Evolutionary conservation across 1,140 invertebrate species (phyloP), one percentile per base, ranked within the genome.

Genomic region (Drosophila novamexicana): DNA sequence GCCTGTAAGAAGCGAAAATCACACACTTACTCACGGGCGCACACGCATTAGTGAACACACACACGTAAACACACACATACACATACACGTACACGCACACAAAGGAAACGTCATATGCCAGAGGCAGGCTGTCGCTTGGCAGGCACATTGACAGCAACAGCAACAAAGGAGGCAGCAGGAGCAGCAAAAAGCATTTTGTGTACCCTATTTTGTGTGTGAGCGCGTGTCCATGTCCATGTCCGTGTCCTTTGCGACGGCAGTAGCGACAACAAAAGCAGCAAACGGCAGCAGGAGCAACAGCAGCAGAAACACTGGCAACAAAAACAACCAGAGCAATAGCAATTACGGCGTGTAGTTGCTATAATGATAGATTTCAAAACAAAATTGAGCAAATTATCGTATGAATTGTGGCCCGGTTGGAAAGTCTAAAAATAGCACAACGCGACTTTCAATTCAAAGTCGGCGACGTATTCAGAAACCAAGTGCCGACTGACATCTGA

Each of bases 71-170:
- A 57, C 53, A 61, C 57, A 44, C 58, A 76, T 42, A 42, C 37
- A 61, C 61, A 65, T 56, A 66, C 52, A 49, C 49, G 53, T 34
- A 52, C 61, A 67, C 37, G 42, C 56, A 65, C 54, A 82, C 64
- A 88, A 89, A 88, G 77, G 70, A 83, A 88, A 80, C 83, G 84
- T 88, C 83, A 88, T 89, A 83, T 89, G 83, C 83, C 83, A 88
- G 80, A 88, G 83, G 84, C 83, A 72, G 73, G 34, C 72, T 57
- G 72, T 70, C 58, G 66, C 59, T 70, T 75, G 73, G 68, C 68
- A 76, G 57, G 62, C 61, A 74, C 75, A 90, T 77, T 81, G 74
- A 90, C 85, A 89, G 81, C 63, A 88, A 74, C 47, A 34, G 40
- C 69, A 81, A 70, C 39, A 34, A 62, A 39, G 34, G 49, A 14